phyloP scores from a whole-genome alignment of 2,888 invertebrate genomes.

The Itoplectis maculator region DNA sequence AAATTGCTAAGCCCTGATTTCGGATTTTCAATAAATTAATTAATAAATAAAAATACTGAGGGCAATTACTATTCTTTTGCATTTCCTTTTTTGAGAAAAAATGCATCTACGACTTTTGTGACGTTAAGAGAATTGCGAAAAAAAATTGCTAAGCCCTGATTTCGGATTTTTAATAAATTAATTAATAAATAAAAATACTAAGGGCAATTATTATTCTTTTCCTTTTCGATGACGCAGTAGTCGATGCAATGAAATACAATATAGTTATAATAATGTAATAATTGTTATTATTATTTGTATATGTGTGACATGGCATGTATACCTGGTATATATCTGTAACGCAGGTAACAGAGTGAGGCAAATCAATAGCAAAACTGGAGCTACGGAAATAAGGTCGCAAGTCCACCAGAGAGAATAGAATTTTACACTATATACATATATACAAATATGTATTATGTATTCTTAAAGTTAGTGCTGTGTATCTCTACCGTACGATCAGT shows the following conservation, averaged over 20 bases:
- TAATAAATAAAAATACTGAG: no score
- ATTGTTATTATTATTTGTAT: conserved; percentile 33
- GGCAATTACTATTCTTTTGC: no score
- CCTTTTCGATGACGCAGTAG: not conserved
- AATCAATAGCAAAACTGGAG: conserved; percentile 48
- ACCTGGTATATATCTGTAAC: no score
- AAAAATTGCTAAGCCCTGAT: not conserved
- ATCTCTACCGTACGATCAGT: conserved; percentile 35
- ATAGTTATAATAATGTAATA: not conserved
- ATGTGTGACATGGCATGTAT: conserved; percentile 16
- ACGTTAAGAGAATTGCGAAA: not conserved
- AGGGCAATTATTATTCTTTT: no score
- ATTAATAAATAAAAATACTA: no score
- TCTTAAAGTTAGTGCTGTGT: conserved; percentile 35
- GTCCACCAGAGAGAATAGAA: conserved; percentile 32
- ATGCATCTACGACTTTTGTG: no score
- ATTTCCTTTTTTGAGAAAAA: not conserved
- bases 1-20: conserved; percentile 11
- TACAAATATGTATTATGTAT: conserved; percentile 45
- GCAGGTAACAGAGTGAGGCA: conserved; percentile 14
- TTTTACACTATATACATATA: conserved; percentile 22
- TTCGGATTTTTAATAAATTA: no score
- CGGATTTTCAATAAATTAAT: no score
- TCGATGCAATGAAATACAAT: not conserved
- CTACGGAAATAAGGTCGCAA: conserved; percentile 53